Evolutionary conservation across 2,113 vertebrate species (phyloP), one percentile per base, ranked within the genome.

Genomic region (Callionymus lyra): DNA sequence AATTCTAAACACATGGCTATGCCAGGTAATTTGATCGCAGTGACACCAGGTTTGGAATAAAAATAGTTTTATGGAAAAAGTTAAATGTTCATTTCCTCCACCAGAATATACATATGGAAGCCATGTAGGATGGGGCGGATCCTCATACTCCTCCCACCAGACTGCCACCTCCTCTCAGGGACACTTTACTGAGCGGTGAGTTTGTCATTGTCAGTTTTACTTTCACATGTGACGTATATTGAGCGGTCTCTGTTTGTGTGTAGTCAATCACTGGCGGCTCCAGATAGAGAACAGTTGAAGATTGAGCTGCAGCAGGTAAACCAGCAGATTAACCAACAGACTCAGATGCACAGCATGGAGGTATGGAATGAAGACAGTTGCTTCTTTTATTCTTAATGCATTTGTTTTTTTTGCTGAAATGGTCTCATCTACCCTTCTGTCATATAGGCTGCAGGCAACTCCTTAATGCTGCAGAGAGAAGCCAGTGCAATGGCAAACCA

Each of bases 241-340:
- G 21, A 32, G 12, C 12, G 31, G 37, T 14, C 37, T 39, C 11
- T 54, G 17, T 3, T 5, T 34, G n/a, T 8, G 31, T 15, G 6
- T 58, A 85, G 90, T 48, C 86, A 91, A 39, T 77, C 86, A 31
- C 78, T 90, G 68, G 86, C 89, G 15, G 79, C 85, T 38, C 65
- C 83, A 13, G 91, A 97, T 47, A 82, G 93, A 57, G 93, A 98
- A 61, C 93, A 94, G 73, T 84, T 99, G 16, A 89, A 94, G 65
- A 88, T 97, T 71, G 95, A 99, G 61, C 79, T 99, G 34, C 95
- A 97, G 74, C 93, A 98, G 19, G 85, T 99, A 53, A 97, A 92
- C 81, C 93, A 99, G 53, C 94, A 99, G 78, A 99, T 99, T 59
- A 97, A 76, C 72, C 94, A 98, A 56, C 94, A 99, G 77, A 93